Conservation (phyloP, 2,797 vertebrate genomes). For the Paedocypris micromegethes region DNA sequence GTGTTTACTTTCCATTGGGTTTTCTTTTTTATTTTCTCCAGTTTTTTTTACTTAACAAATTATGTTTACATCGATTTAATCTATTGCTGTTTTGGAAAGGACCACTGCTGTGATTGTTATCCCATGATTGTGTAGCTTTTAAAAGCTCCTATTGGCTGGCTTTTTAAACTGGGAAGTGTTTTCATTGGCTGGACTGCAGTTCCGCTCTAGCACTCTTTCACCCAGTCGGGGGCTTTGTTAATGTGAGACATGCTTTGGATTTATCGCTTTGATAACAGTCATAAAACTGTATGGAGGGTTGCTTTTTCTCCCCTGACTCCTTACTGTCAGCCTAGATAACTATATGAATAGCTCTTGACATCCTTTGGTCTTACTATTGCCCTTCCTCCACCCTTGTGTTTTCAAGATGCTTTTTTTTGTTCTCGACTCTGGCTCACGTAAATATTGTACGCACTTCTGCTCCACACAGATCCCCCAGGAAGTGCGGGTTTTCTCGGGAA, state of each 20-base stretch:
- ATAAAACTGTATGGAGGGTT: constrained; percentile 31
- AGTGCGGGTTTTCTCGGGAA: constrained; percentile 83
- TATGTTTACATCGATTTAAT: constrained; percentile 18
- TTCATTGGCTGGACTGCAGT: constrained; percentile 40
- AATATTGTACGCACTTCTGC: neutral
- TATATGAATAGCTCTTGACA: constrained; percentile 13
- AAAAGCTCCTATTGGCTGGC: constrained; percentile 40
- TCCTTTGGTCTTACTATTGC: neutral
- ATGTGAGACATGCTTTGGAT: constrained; percentile 41
- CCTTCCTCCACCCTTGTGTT: neutral
- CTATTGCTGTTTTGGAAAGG: constrained; percentile 19
- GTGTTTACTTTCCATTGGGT: no score
- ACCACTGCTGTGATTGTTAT: constrained; percentile 24
- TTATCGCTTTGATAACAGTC: constrained; percentile 45
- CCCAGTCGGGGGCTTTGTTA: constrained; percentile 34
- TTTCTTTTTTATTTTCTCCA: constrained; percentile 36
- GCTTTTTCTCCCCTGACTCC: constrained; percentile 7
- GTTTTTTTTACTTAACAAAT: constrained; percentile 13
- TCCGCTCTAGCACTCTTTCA: constrained; percentile 41
- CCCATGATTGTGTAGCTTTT: constrained; percentile 21
- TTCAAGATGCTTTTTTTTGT: neutral
- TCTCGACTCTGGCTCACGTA: neutral
- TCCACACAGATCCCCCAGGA: constrained; percentile 41
- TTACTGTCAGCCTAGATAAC: constrained; percentile 7
- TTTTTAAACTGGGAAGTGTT: constrained; percentile 33